Conservation (phyloP, 1,140 invertebrate genomes). For the Chlorops oryzae region DNA sequence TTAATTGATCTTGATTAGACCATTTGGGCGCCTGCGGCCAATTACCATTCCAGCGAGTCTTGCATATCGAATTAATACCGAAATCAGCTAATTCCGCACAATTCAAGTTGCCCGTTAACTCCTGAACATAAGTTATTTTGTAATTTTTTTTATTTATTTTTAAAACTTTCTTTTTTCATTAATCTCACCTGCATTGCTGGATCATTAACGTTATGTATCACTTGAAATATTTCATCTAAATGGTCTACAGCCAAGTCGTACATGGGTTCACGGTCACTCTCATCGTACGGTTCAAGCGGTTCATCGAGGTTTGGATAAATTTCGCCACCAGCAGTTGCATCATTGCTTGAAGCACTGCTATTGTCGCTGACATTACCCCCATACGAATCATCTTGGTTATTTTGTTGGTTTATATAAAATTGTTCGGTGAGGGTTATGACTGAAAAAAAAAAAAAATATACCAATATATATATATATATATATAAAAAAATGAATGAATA, state of each 20-base stretch:
- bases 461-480: no score
- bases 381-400: no score
- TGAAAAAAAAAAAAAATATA: no score
- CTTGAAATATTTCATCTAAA: slow-evolving; percentile 47
- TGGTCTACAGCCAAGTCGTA: slow-evolving; percentile 38
- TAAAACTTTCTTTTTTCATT: not conserved
- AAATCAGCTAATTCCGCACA: slow-evolving; percentile 41
- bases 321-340: slow-evolving; percentile 22
- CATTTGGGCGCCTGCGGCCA: slow-evolving; percentile 37
- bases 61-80: slow-evolving; percentile 44
- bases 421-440: no score
- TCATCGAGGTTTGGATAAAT: slow-evolving; percentile 28
- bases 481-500: no score
- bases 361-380: no score
- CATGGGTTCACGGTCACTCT: slow-evolving; percentile 20
- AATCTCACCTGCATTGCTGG: slow-evolving; percentile 22
- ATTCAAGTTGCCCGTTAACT: slow-evolving; percentile 38
- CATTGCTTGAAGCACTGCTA: no score
- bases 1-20: slow-evolving; percentile 37
- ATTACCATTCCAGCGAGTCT: slow-evolving; percentile 36
- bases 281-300: slow-evolving; percentile 30
- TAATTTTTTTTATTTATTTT: not conserved
- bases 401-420: no score
- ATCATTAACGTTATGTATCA: slow-evolving; percentile 24
- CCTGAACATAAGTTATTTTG: slow-evolving; percentile 16